Evolutionary conservation across 1,140 invertebrate species (phyloP).

Genomic region (Halesus radiatus): DNA sequence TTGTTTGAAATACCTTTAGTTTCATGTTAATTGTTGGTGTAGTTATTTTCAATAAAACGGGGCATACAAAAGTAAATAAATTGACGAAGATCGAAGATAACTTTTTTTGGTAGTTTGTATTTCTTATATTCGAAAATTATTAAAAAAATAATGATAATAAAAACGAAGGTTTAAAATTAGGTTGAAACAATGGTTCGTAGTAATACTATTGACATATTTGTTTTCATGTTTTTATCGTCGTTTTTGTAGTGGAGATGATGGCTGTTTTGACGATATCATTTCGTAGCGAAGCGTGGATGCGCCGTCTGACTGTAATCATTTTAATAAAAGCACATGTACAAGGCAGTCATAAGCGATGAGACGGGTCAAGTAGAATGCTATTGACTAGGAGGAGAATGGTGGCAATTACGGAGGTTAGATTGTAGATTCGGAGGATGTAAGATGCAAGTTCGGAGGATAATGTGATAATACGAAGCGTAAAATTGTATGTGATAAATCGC

Average conservation of each 20-base stretch:
- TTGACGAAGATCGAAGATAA: slow-evolving; percentile 46
- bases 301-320: slow-evolving; percentile 57
- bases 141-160: slow-evolving; percentile 49
- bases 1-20: no score
- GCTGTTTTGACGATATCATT: slow-evolving; percentile 49
- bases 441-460: slow-evolving; percentile 3
- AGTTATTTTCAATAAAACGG: neutral
- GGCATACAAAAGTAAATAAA: slow-evolving; percentile 43
- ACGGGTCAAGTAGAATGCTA: no score
- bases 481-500: slow-evolving; percentile 42
- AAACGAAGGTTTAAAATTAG: slow-evolving; percentile 50
- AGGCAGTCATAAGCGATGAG: slow-evolving; percentile 27
- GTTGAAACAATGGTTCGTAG: slow-evolving; percentile 44
- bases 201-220: slow-evolving; percentile 29
- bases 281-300: slow-evolving; percentile 53
- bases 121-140: slow-evolving; percentile 50
- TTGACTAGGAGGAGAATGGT: no score
- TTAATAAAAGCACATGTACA: slow-evolving; percentile 55
- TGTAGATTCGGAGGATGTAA: slow-evolving; percentile 9
- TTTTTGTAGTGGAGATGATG: slow-evolving; percentile 45
- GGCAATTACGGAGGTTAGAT: slow-evolving; percentile 22
- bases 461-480: slow-evolving; percentile 32
- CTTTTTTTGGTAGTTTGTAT: slow-evolving; percentile 53
- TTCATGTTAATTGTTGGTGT: neutral
- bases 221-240: slow-evolving; percentile 38